These are phyloP conservation scores for Cottus gobio DNA, from an alignment of 2,113 vertebrate species.

Conservation along the genomic window DNA sequence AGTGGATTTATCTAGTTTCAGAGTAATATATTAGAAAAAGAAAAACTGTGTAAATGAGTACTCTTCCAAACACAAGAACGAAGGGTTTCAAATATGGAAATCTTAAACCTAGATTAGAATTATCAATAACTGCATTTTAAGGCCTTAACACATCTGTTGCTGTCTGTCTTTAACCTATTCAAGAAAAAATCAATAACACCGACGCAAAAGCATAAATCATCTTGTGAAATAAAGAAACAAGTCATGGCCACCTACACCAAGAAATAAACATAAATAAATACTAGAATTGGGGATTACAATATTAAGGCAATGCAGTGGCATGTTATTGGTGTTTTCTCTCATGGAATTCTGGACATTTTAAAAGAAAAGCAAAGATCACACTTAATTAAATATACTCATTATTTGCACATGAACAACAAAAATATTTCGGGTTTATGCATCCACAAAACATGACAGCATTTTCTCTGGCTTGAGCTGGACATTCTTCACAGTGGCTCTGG, in stretches of 20 bases:
- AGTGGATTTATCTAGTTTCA: slow-evolving; percentile 21
- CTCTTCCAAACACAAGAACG: slow-evolving; percentile 29
- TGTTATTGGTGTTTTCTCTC: slow-evolving; percentile 67
- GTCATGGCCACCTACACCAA: slow-evolving; percentile 45
- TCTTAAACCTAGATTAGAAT: slow-evolving; percentile 22
- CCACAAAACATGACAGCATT: slow-evolving; percentile 40
- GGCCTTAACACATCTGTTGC: slow-evolving; percentile 56
- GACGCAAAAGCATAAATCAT: slow-evolving; percentile 44
- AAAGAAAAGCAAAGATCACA: slow-evolving; percentile 50
- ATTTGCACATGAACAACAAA: slow-evolving; percentile 46
- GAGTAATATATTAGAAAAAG: slow-evolving; percentile 15
- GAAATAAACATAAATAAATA: slow-evolving; percentile 82
- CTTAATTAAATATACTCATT: slow-evolving; percentile 68
- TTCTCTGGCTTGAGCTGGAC: slow-evolving; percentile 28
- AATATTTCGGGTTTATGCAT: slow-evolving; percentile 31
- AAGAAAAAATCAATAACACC: slow-evolving; percentile 30
- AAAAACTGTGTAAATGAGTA: slow-evolving; percentile 30
- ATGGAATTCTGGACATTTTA: slow-evolving; percentile 64
- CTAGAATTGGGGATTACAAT: slow-evolving; percentile 59
- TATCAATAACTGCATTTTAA: slow-evolving; percentile 70
- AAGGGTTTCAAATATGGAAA: slow-evolving; percentile 37
- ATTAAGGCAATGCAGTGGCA: slow-evolving; percentile 87
- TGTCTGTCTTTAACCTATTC: slow-evolving; percentile 38
- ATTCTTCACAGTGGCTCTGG: slow-evolving; percentile 31
- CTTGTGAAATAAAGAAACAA: slow-evolving; percentile 40